A percentile compares a stretch with the other conserved stretches of the same genome.
Conservation (phyloP, 1,140 invertebrate genomes). For the Drosophila bocqueti region DNA sequence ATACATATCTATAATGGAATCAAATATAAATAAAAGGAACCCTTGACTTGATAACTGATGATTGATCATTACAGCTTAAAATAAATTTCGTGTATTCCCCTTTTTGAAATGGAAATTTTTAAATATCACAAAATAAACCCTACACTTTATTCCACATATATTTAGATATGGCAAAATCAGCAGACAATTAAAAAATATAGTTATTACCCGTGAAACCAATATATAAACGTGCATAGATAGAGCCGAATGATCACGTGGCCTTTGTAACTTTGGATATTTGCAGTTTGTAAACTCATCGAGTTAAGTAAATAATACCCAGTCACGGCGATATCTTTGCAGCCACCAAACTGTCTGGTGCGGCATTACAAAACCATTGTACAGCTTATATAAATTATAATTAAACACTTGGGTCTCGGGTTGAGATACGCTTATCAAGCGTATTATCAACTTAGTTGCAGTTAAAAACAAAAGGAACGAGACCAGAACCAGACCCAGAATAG, state of each 20-base stretch:
- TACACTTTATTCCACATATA: neutral
- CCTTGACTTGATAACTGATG: neutral
- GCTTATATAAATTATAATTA: constrained; percentile 49
- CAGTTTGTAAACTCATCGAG: neutral
- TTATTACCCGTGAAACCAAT: constrained; percentile 6
- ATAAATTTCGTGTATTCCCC: neutral
- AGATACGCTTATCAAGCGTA: constrained; percentile 37
- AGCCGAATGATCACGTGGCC: constrained; percentile 29
- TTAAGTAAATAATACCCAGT: constrained; percentile 12
- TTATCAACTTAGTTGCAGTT: constrained; percentile 43
- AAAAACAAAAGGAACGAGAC: constrained; percentile 14
- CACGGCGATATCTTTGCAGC: constrained; percentile 13
- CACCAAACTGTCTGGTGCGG: constrained; percentile 33
- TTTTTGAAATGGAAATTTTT: neutral
- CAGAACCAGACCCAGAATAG: neutral
- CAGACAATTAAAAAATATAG: constrained; percentile 32
- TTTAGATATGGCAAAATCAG: neutral
- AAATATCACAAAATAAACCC: neutral
- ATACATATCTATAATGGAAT: too few species aligned
- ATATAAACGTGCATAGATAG: neutral
- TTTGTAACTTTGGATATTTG: constrained; percentile 27
- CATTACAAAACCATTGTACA: constrained; percentile 33
- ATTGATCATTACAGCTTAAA: neutral
- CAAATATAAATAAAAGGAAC: neutral
- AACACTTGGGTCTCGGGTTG: neutral